Percentiles rank a stretch among this genome's conserved stretches.
Evolutionary conservation across 37 sponge, comb jelly and placozoan species (phyloP).

Genomic region (Diacarnus erythraeanus): DNA sequence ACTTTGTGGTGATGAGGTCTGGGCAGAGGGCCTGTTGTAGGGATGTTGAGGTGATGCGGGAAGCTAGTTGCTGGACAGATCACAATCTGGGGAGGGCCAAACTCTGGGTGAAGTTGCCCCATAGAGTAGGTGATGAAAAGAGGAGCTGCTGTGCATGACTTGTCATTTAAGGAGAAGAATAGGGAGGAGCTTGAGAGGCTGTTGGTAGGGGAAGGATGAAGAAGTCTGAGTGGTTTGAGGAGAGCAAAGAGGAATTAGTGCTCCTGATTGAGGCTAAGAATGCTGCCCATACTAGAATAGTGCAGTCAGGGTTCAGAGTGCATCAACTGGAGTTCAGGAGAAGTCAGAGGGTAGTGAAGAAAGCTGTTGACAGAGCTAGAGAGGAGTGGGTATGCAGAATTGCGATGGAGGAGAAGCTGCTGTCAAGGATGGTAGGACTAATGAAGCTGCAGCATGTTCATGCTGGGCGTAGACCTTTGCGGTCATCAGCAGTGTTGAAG

Average conservation of each 20-base stretch:
- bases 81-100: not conserved
- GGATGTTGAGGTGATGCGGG: not conserved
- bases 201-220: not conserved
- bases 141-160: not conserved
- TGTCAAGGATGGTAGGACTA: constrained; percentile 42
- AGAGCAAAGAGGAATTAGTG: not conserved
- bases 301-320: too few species aligned
- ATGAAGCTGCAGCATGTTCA: constrained; percentile 14
- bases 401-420: constrained; percentile 21
- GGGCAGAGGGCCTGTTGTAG: not conserved
- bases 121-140: not conserved
- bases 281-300: not conserved
- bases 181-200: not conserved
- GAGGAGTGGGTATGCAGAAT: not conserved
- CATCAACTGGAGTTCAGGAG: not conserved
- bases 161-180: too few species aligned
- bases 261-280: constrained; percentile 12
- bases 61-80: not conserved
- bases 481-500: constrained; percentile 31
- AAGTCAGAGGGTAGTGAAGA: not conserved
- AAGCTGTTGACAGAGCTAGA: not conserved
- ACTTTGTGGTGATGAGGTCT: constrained; percentile 16
- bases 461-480: constrained; percentile 2
- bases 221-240: not conserved
- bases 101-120: not conserved